These are phyloP conservation scores for Pygocentrus nattereri DNA, from an alignment of 2,797 vertebrate genomes.

Conservation along the genomic window DNA sequence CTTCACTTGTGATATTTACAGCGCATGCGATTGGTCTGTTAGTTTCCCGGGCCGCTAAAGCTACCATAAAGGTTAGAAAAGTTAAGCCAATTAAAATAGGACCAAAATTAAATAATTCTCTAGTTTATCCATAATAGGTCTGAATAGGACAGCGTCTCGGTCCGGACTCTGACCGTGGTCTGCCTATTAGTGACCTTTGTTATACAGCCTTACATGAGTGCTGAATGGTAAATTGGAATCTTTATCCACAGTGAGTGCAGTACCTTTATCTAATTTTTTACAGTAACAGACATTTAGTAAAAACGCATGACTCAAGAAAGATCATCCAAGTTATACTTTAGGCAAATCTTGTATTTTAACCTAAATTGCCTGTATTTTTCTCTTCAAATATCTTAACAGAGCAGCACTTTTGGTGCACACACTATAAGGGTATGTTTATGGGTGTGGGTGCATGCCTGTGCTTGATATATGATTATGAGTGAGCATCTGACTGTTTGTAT, in stretches of 20 bases:
- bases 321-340: neutral
- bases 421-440: neutral
- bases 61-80: too few species aligned
- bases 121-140: too few species aligned
- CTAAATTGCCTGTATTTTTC: slow-evolving; percentile 5
- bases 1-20: too few species aligned
- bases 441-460: neutral
- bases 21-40: too few species aligned
- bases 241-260: neutral
- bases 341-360: neutral
- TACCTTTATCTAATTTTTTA: neutral
- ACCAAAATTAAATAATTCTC: too few species aligned
- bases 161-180: too few species aligned
- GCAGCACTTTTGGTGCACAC: neutral
- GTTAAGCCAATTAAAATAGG: too few species aligned
- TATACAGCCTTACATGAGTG: too few species aligned
- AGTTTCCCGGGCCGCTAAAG: too few species aligned
- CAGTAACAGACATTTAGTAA: neutral
- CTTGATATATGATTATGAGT: neutral
- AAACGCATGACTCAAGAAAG: neutral
- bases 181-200: too few species aligned
- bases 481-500: neutral
- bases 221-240: too few species aligned
- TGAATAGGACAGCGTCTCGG: too few species aligned
- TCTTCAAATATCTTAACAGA: neutral